A percentile compares a stretch with the other conserved stretches of the same genome.
Conservation (phyloP, 2,113 vertebrate genomes). For the Sinocyclocheilus grahami region DNA sequence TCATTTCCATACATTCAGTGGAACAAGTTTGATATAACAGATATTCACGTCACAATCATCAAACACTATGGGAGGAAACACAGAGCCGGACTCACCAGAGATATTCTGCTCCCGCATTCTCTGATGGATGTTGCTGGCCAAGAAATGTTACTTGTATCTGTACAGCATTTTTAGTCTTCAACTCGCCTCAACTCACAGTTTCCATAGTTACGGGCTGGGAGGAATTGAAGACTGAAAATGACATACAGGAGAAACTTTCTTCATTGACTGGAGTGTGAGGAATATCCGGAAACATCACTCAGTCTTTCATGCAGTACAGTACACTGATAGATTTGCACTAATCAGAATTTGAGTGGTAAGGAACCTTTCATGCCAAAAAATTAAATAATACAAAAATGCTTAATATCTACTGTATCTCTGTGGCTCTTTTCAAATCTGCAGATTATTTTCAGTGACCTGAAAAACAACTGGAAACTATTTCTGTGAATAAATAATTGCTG, state of each 20-base stretch:
- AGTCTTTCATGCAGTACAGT: neutral
- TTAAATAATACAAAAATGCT: neutral
- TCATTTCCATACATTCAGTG: neutral
- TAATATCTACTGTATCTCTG: neutral
- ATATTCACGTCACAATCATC: neutral
- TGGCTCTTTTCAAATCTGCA: neutral
- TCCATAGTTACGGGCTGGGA: slow-evolving; percentile 84
- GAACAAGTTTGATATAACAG: neutral
- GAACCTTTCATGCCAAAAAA: no score
- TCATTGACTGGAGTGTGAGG: slow-evolving; percentile 13
- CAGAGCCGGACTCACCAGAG: slow-evolving; percentile 23
- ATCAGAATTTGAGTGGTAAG: neutral
- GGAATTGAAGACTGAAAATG: slow-evolving; percentile 86
- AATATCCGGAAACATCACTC: slow-evolving; percentile 30
- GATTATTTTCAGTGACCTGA: neutral
- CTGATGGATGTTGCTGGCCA: slow-evolving; percentile 47
- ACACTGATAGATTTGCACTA: neutral
- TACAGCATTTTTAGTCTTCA: slow-evolving; percentile 86
- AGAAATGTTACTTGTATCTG: slow-evolving; percentile 78
- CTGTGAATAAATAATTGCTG: neutral
- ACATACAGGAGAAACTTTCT: slow-evolving; percentile 79
- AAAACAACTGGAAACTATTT: no score
- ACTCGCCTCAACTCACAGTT: slow-evolving; percentile 84
- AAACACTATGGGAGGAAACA: neutral
- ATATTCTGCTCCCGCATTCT: neutral